Percentiles rank a stretch among this genome's conserved stretches.
Evolutionary conservation across 2,797 vertebrate species (phyloP).

Genomic region (Scyliorhinus canicula): DNA sequence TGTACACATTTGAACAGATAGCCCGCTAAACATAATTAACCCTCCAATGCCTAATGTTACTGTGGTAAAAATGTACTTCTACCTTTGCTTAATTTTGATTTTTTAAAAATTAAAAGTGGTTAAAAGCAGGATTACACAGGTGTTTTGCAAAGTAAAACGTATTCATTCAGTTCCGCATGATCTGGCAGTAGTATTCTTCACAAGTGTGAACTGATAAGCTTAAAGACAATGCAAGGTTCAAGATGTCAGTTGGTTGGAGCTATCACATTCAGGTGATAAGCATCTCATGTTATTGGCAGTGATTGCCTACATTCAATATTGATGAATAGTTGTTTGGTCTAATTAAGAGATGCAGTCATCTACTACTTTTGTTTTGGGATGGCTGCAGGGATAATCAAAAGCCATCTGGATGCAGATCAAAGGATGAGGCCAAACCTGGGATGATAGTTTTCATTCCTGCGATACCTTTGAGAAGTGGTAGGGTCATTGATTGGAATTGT

Average conservation of each 20-base stretch:
- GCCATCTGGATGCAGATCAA: background rate
- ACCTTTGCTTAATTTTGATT: background rate
- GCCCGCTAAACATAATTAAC: background rate
- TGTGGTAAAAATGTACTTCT: background rate
- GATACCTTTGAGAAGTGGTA: background rate
- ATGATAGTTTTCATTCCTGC: background rate
- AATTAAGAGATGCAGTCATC: slow-evolving; percentile 17
- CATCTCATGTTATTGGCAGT: background rate
- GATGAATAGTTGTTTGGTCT: slow-evolving; percentile 6
- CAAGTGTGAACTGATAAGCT: background rate
- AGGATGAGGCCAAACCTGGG: background rate
- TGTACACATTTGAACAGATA: background rate
- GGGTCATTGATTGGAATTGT: background rate
- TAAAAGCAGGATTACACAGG: background rate
- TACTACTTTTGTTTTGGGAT: background rate
- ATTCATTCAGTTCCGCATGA: background rate
- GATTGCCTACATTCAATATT: background rate
- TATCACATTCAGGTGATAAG: background rate
- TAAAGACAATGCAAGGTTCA: background rate
- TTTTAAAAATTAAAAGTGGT: background rate
- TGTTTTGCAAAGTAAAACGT: background rate
- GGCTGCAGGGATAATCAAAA: background rate
- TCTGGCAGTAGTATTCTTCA: background rate
- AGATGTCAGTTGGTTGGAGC: background rate
- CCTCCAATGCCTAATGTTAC: background rate